These are phyloP conservation scores for Colostygia pectinataria DNA, from an alignment of 2,888 invertebrate genomes.

Conservation along the genomic window DNA sequence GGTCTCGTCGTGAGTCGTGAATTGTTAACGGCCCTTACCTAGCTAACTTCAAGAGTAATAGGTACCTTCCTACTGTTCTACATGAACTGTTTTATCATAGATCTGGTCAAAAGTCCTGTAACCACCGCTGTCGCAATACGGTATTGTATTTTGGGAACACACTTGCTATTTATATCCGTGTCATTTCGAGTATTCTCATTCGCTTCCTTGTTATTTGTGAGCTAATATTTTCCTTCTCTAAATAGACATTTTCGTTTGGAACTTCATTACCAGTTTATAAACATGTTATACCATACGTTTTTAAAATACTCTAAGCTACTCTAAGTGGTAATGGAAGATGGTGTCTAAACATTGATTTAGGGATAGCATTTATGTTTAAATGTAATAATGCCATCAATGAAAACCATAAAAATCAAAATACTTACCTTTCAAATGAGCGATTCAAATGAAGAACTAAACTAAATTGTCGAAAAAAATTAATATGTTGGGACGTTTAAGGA, in stretches of 20 bases:
- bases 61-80: neutral
- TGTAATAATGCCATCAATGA: neutral
- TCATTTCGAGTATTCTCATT: conserved; percentile 34
- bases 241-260: conserved; percentile 31
- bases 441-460: too few relatives aligned
- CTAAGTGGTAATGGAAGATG: conserved; percentile 5
- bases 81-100: neutral
- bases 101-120: conserved; percentile 1
- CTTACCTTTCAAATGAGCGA: neutral
- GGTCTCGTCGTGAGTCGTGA: too few relatives aligned
- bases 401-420: neutral
- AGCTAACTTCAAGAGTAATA: too few relatives aligned
- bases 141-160: conserved; percentile 25
- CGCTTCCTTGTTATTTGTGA: conserved; percentile 36
- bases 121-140: conserved; percentile 15
- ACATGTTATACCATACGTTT: conserved; percentile 17
- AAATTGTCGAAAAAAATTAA: too few relatives aligned
- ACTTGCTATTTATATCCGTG: conserved; percentile 29
- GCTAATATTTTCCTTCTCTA: conserved; percentile 33
- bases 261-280: conserved; percentile 31
- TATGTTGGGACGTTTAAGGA: too few relatives aligned
- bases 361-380: neutral
- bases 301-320: conserved; percentile 2
- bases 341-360: conserved; percentile 14
- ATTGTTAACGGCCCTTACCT: too few relatives aligned